Base-by-base conservation (phyloP, 2,113 vertebrate genomes). In the Colaptes auratus region DNA sequence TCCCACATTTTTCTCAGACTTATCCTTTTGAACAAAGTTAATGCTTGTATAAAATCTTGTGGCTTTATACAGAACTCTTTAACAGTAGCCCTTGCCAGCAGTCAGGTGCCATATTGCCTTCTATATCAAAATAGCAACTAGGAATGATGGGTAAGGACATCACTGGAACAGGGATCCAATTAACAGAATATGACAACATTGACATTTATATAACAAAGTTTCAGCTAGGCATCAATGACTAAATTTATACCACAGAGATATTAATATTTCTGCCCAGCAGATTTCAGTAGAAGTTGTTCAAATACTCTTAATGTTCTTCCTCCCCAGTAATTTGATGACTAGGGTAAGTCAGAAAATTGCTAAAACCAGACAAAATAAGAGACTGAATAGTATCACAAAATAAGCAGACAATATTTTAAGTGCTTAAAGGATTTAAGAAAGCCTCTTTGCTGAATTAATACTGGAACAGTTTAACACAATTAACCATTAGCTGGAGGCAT, bases 391-490 rank as follows among this genome's bases (percentile, higher is more conserved):
- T 50, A 90, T 66, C 63, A 74, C 72, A 93, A n/a, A 64, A 84
- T 2, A 44, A 55, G 33, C 77, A 87, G 84, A 69, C 55, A 72
- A 25, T 20, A 87, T 46, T 92, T 78, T 46, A 78, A 63, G 60
- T 23, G 50, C 63, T 90, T 46, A 75, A 1, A 59, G 55, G 86
- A 92, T 79, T 90, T 94, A 61, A 75, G 63, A 92, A 95, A 92
- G 50, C 66, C 71, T 92, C 91, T 93, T 95, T 73, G 50, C 50
- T 25, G 24, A 90, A 72, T 66, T 89, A 94, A 90, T 61, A 92
- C 70, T 61, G 50, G 24, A 89, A 89, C n/a, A 79, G 27, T 90
- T 93, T 72, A 93, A 92, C 67, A 92, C 70, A 92, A 93, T 87
- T 87, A 93, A 63, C 36, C 67, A 30, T 53, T 83, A 90, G 58